Base-by-base conservation (phyloP, 2,113 vertebrate species). In the Nanorana parkeri region DNA sequence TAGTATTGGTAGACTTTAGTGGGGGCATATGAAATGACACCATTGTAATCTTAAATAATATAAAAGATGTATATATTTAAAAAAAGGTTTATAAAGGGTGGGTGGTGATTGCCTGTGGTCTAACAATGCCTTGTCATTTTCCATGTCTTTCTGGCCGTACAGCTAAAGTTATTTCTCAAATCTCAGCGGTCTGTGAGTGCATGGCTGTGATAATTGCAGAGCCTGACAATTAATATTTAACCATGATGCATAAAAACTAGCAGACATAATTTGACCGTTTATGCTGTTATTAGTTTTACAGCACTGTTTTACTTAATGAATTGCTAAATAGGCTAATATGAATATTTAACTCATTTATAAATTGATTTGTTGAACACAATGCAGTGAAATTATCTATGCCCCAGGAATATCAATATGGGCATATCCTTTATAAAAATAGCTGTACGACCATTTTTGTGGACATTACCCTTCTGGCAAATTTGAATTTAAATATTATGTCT, bases 351-450 rank as follows among this genome's bases (percentile, higher is more conserved):
- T 72, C 51, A 81, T 72, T 81, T 81, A 54, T 52, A 72, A 72
- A 81, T 72, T 80, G 54, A 80, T 81, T 72, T 80, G 56, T 63
- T 81, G 41, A 81, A 73, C 78, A 81, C 78, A 73, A 81, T 64
- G 36, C 54, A 81, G 19, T 32, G 21, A 64, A 21, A 81, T 72
- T 28, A 65, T 81, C 68, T 65, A 55, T 81, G 78, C 68, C 60
- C 17, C 47, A 54, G 56, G 58, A 81, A 81, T 55, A 63, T 26
- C 67, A 81, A 81, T 73, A 71, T 72, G 67, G 36, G 28, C 26
- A 21, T 56, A 67, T 32, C 26, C 24, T 54, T 64, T 64, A 73
- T 54, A 54, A 36, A 69, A 80, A 52, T 28, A 51, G 36, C 29
- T 54, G 23, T 78, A 60, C 61, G 21, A 21, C n/a, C 61, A 66